Conservation (phyloP, 1,140 invertebrate species). For the Bombus sylvicola region DNA sequence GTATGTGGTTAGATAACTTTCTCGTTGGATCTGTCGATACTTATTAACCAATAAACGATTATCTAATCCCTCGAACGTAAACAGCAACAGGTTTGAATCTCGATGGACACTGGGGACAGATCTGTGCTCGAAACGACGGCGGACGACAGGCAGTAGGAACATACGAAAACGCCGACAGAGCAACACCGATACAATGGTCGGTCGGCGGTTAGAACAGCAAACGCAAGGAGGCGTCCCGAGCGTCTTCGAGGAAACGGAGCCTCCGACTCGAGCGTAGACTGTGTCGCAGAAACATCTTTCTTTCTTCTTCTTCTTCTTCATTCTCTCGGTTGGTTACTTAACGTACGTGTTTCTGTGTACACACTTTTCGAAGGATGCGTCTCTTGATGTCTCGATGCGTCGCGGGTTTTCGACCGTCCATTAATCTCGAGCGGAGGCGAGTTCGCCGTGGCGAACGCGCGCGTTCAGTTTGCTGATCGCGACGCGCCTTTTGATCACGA, state of each 20-base stretch:
- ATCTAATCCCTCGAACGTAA: constrained; percentile 3
- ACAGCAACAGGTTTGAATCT: not conserved
- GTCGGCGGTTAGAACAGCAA: constrained; percentile 26
- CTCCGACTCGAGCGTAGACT: constrained; percentile 23
- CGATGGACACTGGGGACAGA: not conserved
- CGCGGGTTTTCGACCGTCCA: constrained; percentile 22
- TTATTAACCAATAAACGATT: constrained; percentile 10
- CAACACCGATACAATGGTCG: not conserved
- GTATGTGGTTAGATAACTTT: not conserved
- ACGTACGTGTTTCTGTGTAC: not conserved
- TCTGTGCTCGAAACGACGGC: constrained; percentile 41
- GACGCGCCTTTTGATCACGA: constrained; percentile 84
- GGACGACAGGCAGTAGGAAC: constrained; percentile 62
- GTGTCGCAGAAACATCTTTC: constrained; percentile 17
- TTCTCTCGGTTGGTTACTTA: not conserved
- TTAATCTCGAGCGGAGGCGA: constrained; percentile 49
- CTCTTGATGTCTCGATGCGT: constrained; percentile 39
- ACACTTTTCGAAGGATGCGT: constrained; percentile 4
- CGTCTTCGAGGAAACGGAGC: constrained; percentile 28
- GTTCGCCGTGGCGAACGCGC: constrained; percentile 22
- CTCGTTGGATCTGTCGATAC: not conserved
- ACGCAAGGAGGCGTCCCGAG: constrained; percentile 24
- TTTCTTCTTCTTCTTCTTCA: not conserved
- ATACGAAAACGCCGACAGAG: constrained; percentile 54
- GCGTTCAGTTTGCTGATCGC: constrained; percentile 68